These are phyloP conservation scores for Tetragnatha versicolor DNA, from an alignment of 1,140 invertebrate genomes.

Conservation along the genomic window DNA sequence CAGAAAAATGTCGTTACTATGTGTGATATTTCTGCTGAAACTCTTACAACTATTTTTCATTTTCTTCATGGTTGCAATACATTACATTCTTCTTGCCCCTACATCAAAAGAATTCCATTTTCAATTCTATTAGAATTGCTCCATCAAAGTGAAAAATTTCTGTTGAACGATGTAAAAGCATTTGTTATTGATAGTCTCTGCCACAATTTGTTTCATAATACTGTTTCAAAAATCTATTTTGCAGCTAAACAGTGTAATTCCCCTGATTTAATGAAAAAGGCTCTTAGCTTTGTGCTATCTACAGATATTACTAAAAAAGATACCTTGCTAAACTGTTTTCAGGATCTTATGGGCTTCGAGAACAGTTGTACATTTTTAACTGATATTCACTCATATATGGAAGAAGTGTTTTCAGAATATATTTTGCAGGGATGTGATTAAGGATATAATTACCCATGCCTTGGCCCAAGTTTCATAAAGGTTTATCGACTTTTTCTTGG, in stretches of 20 bases:
- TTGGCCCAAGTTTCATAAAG: too few species aligned
- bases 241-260: constrained; percentile 10
- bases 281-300: neutral
- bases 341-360: neutral
- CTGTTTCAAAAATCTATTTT: constrained; percentile 17
- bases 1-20: neutral
- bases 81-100: neutral
- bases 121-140: constrained; percentile 10
- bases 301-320: neutral
- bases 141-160: constrained; percentile 15
- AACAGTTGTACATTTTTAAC: neutral
- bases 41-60: constrained; percentile 22
- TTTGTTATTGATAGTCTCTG: constrained; percentile 4
- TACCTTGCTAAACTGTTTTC: constrained; percentile 17
- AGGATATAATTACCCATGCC: too few species aligned
- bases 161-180: constrained; percentile 12
- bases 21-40: neutral
- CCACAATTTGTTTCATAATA: neutral
- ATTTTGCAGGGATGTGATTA: too few species aligned
- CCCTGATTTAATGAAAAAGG: neutral
- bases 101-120: constrained; percentile 10
- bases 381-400: too few species aligned
- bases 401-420: too few species aligned
- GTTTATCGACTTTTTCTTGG: too few species aligned
- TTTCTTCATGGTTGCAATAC: constrained; percentile 37